These are phyloP conservation scores for Erpobdella octoculata DNA, from an alignment of 2,888 invertebrate genomes.

Conservation along the genomic window DNA sequence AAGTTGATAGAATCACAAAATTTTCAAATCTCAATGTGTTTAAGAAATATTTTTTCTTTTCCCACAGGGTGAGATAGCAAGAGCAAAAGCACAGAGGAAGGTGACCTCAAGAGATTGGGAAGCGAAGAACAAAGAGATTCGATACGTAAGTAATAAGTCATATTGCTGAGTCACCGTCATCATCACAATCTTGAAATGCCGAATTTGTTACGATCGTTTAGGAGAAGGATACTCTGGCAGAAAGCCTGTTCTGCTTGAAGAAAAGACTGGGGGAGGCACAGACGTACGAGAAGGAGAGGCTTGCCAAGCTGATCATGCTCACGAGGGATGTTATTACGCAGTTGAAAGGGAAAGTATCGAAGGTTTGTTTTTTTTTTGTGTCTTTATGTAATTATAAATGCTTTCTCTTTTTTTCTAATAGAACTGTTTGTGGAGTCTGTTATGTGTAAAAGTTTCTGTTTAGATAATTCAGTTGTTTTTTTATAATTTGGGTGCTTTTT, in stretches of 20 bases:
- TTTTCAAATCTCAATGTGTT: not conserved
- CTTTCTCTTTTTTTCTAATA: no score
- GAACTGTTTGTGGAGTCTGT: no score
- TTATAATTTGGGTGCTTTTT: not conserved
- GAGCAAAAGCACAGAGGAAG: not conserved
- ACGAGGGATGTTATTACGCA: not conserved
- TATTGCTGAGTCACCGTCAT: not conserved
- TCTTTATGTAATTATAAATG: no score
- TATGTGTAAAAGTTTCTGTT: not conserved
- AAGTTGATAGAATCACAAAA: not conserved
- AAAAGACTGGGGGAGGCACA: constrained; percentile 1
- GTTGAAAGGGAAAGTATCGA: constrained; percentile 2
- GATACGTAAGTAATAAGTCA: not conserved
- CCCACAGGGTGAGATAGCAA: not conserved
- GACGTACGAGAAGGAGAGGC: not conserved
- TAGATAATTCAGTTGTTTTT: no score
- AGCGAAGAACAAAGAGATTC: constrained; percentile 14
- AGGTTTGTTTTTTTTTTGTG: not conserved
- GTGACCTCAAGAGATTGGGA: not conserved
- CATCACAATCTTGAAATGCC: not conserved
- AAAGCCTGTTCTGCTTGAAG: not conserved
- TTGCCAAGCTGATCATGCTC: not conserved
- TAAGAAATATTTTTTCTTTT: no score
- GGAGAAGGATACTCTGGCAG: constrained; percentile 14
- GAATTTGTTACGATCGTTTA: not conserved